Evolutionary conservation across 2,113 vertebrate genomes (phyloP).

Genomic region (Taxidea taxus): DNA sequence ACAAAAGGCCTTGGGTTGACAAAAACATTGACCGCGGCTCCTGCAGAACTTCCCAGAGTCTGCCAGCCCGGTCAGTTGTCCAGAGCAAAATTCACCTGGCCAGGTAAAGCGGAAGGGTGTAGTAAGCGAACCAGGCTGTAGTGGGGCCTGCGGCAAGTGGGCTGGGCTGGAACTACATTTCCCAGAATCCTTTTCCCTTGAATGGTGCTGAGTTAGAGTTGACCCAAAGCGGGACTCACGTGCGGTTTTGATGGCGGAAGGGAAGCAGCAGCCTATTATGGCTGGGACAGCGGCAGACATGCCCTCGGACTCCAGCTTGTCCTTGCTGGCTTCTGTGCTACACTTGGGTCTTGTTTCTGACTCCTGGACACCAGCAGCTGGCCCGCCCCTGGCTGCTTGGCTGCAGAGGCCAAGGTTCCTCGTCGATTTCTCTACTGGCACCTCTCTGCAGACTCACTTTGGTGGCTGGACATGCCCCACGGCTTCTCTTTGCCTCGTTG

Average conservation of each 20-base stretch:
- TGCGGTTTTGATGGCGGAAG: background rate
- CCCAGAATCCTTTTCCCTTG: background rate
- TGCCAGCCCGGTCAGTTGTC: background rate
- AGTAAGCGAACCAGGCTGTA: background rate
- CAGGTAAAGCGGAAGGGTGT: background rate
- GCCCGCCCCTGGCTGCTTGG: fast-evolving
- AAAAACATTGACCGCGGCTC: background rate
- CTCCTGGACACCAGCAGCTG: background rate
- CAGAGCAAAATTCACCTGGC: background rate
- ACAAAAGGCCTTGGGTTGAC: background rate
- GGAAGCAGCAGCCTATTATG: background rate
- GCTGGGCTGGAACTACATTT: background rate
- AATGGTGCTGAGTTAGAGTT: background rate
- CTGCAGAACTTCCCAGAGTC: background rate
- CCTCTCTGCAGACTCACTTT: background rate
- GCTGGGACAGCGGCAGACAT: background rate
- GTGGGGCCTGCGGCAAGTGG: background rate
- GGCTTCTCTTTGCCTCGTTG: background rate
- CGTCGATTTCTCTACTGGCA: fast-evolving
- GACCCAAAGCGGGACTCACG: background rate
- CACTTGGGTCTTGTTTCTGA: background rate
- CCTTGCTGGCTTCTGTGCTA: background rate
- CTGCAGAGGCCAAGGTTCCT: background rate
- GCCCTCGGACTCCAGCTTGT: background rate
- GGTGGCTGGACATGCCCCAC: background rate